A percentile compares a stretch with the other conserved stretches of the same genome.
Conservation (phyloP, 1,140 invertebrate species). For the Pseudomyrmex flavicornis region DNA sequence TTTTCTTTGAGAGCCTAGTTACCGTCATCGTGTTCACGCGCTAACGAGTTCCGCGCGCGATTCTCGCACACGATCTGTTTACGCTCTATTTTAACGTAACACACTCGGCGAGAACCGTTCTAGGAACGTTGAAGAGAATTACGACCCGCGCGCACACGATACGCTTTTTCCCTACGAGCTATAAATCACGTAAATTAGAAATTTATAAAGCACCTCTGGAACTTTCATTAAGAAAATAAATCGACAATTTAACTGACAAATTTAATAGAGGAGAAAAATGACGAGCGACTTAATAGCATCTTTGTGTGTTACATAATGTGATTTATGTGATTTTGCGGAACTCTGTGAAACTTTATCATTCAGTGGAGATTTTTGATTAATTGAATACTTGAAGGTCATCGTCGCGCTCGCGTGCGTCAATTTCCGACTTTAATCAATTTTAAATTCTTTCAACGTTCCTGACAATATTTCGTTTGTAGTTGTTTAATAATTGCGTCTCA, state of each 20-base stretch:
- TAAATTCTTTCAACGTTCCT: too few relatives aligned
- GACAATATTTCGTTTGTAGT: too few relatives aligned
- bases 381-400: background rate
- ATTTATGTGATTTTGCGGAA: background rate
- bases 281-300: background rate
- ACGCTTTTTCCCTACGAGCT: background rate
- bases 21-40: slow-evolving; percentile 28
- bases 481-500: too few relatives aligned
- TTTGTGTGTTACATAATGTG: background rate
- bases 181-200: background rate
- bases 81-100: slow-evolving; percentile 26
- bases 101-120: slow-evolving; percentile 10
- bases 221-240: too few relatives aligned
- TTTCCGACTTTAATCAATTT: too few relatives aligned
- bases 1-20: slow-evolving; percentile 19
- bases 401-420: too few relatives aligned
- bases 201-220: too few relatives aligned
- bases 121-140: background rate
- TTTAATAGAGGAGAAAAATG: background rate
- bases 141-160: background rate
- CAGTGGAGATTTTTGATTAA: slow-evolving; percentile 36
- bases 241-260: too few relatives aligned
- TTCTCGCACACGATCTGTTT: background rate
- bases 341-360: slow-evolving; percentile 14
- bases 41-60: slow-evolving; percentile 25